A percentile compares a stretch with the other conserved stretches of the same genome.
Conservation (phyloP, 2,888 invertebrate genomes). For the Agrochola lota region DNA sequence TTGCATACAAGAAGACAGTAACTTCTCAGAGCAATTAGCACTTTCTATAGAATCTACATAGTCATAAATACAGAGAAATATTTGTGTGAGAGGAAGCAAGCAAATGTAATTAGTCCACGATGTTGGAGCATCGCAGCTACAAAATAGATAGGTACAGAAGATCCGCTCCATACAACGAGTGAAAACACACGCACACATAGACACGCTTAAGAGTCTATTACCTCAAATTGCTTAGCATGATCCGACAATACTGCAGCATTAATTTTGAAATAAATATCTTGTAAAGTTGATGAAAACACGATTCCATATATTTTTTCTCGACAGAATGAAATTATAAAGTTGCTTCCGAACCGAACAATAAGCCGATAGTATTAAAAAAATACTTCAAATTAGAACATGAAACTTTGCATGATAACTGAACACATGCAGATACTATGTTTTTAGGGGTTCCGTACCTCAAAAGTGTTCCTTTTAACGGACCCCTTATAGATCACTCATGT, state of each 20-base stretch:
- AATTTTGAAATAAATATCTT: background rate
- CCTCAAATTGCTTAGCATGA: background rate
- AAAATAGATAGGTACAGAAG: background rate
- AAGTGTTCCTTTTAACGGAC: no score
- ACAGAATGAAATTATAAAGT: background rate
- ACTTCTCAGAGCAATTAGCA: constrained; percentile 62
- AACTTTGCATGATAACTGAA: background rate
- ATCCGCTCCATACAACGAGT: background rate
- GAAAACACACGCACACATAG: background rate
- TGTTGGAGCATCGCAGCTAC: constrained; percentile 45
- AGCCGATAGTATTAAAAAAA: background rate
- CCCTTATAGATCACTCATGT: no score
- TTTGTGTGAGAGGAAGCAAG: constrained; percentile 68
- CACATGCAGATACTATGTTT: no score
- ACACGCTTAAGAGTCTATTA: background rate
- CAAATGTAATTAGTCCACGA: constrained; percentile 72
- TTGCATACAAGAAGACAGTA: constrained; percentile 34
- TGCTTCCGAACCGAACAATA: background rate
- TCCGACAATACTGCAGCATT: background rate
- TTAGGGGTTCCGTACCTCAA: no score
- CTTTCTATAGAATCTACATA: constrained; percentile 51
- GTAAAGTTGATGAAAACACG: background rate
- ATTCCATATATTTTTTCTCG: background rate
- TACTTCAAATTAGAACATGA: no score
- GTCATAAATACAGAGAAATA: constrained; percentile 68